phyloP scores from a whole-genome alignment of 2,888 invertebrate species.

The Antitype chi region DNA sequence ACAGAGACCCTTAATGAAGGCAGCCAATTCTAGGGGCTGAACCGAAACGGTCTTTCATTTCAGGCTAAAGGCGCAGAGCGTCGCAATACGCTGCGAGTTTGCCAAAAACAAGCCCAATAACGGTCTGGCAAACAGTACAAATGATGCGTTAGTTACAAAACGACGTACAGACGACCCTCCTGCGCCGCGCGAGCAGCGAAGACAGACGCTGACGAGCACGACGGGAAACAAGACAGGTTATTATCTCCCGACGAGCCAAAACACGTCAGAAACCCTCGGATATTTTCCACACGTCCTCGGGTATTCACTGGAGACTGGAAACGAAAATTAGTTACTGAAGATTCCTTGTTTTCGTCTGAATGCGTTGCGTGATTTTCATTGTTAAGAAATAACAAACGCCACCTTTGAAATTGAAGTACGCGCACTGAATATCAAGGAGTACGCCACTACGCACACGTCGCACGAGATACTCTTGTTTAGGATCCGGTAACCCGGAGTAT shows the following conservation, averaged over 20 bases:
- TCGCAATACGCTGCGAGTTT: constrained; percentile 84
- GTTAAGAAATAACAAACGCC: constrained; percentile 88
- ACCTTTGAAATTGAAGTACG: constrained; percentile 88
- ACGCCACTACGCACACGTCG: constrained; percentile 73
- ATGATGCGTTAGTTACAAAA: constrained; percentile 89
- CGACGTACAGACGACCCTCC: constrained; percentile 79
- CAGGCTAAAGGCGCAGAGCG: constrained; percentile 82
- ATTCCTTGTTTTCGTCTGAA: constrained; percentile 87
- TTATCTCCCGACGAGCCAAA: constrained; percentile 86
- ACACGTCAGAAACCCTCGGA: constrained; percentile 85
- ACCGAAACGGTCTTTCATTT: constrained; percentile 87
- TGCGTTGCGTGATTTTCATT: constrained; percentile 89
- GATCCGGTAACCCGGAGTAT: constrained; percentile 52
- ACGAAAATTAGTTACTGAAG: constrained; percentile 90
- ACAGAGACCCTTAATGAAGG: constrained; percentile 88
- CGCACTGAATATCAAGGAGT: constrained; percentile 82
- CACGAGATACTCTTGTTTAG: constrained; percentile 61
- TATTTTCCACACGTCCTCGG: constrained; percentile 90
- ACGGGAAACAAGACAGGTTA: constrained; percentile 89
- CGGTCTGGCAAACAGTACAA: constrained; percentile 89
- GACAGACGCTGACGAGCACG: constrained; percentile 82
- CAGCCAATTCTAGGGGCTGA: constrained; percentile 84
- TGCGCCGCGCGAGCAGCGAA: constrained; percentile 69
- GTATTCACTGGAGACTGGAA: constrained; percentile 88
- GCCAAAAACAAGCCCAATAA: constrained; percentile 90